phyloP scores from a whole-genome alignment of 2,797 vertebrate genomes.

The Diplodus sargus region DNA sequence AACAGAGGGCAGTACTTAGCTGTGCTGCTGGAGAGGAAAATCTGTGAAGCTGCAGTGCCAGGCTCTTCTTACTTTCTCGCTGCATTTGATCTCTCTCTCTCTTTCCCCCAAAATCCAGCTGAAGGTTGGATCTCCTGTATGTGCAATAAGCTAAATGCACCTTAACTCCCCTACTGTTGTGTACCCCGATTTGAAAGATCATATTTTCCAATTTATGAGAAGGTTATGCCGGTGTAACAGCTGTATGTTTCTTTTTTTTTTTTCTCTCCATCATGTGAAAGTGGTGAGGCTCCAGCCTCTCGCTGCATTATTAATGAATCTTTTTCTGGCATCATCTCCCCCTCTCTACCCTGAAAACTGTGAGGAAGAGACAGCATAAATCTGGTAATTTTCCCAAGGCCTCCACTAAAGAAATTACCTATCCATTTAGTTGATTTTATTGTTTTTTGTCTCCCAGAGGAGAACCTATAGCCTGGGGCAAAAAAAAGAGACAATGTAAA shows the following conservation, averaged over 20 bases:
- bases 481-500: constrained; percentile 32
- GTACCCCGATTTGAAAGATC: constrained; percentile 29
- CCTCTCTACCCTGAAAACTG: constrained; percentile 67
- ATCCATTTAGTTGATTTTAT: neutral
- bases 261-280: constrained; percentile 62
- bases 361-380: constrained; percentile 61
- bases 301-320: constrained; percentile 84
- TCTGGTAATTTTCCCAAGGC: constrained; percentile 50
- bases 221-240: constrained; percentile 56
- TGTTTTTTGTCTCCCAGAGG: constrained; percentile 10
- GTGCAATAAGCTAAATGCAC: constrained; percentile 33
- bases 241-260: constrained; percentile 44
- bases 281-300: constrained; percentile 78
- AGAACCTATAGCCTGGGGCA: constrained; percentile 9
- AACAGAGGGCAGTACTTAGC: constrained; percentile 69
- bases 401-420: constrained; percentile 20
- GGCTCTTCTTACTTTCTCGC: constrained; percentile 39
- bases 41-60: constrained; percentile 45
- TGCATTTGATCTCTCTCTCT: constrained; percentile 45
- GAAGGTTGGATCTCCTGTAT: constrained; percentile 28
- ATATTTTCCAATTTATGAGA: constrained; percentile 49
- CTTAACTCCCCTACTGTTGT: constrained; percentile 13
- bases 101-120: constrained; percentile 30
- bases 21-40: constrained; percentile 23
- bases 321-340: constrained; percentile 79